Base-by-base conservation (phyloP, 2,113 vertebrate genomes). In the Melospiza melodia region DNA sequence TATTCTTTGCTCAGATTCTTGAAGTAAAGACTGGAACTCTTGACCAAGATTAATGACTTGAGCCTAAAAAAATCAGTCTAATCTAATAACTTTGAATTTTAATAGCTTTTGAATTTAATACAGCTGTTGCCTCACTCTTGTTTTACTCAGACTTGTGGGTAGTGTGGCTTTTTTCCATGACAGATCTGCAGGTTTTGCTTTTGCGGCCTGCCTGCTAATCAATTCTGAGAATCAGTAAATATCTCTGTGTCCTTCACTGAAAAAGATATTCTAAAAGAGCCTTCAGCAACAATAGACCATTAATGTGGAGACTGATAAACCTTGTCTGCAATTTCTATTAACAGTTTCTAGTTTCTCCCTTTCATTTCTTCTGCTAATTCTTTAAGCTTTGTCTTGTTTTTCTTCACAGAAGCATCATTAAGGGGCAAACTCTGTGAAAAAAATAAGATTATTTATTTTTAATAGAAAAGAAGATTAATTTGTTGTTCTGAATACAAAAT, bases 391-490 rank as follows among this genome's bases (percentile, higher is more conserved):
- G 90, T 88, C 43, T 51, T 67, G 54, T 63, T 92, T 62, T 96
- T 39, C 17, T 97, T 94, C 27, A 44, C 17, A 86, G 77, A 94
- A 87, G 7, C 28, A 91, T 84, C 54, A 87, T 90, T 80, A 89
- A 85, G 30, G 48, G 12, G 11, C 8, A 59, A 87, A 68, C 37
- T 17, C 48, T 68, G 41, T 4, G 22, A 23, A 52, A 75, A 72
- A 90, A 31, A 63, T 46, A 7, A 39, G 27, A 92, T 91, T 3
- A 83, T 74, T 92, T 79, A 43, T 94, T 94, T 76, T 91, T 84
- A 85, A 91, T 73, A 76, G 71, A 83, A 91, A 89, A 92, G 58
- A 62, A 93, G 49, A 95, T 82, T 92, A 84, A 94, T 66, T 92
- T 91, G 83, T 82, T 95, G 11, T 80, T 80, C 27, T 89, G n/a